Conservation (phyloP, 2,113 vertebrate genomes). For the Pterophyllum scalare region DNA sequence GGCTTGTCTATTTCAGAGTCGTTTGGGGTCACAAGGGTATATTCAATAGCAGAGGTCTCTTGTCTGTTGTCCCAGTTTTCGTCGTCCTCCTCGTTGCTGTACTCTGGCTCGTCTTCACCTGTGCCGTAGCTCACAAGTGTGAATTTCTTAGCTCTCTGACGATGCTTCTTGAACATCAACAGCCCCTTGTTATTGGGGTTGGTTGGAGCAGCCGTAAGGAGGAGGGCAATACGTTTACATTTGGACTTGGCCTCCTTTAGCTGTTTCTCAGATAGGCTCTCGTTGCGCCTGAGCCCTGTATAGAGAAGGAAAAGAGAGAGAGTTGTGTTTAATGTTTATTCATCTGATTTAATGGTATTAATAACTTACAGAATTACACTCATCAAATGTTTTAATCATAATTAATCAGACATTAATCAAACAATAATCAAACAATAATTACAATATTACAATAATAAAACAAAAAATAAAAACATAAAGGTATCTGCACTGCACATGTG, state of each 20-base stretch:
- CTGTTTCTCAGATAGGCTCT: constrained; percentile 96
- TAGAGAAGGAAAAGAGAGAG: constrained; percentile 21
- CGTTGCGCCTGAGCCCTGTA: constrained; percentile 91
- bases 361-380: neutral
- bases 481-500: neutral
- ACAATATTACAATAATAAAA: too few relatives aligned
- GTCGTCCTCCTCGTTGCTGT: constrained; percentile 82
- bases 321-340: neutral
- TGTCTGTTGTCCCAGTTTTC: constrained; percentile 79
- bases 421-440: too few relatives aligned
- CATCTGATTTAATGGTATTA: constrained; percentile 3
- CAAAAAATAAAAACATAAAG: neutral
- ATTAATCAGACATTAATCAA: neutral
- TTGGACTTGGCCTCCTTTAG: constrained; percentile 98
- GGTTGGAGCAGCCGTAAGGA: constrained; percentile 90
- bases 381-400: neutral
- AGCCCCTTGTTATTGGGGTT: constrained; percentile 96
- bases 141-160: constrained; percentile 92
- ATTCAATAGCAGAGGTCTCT: constrained; percentile 81
- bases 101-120: constrained; percentile 84
- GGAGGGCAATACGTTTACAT: constrained; percentile 97
- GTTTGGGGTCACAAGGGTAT: constrained; percentile 83
- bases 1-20: constrained; percentile 89
- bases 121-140: constrained; percentile 99
- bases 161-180: constrained; percentile 98